Evolutionary conservation across 2,113 vertebrate genomes (phyloP).

Genomic region (Chrysemys picta): DNA sequence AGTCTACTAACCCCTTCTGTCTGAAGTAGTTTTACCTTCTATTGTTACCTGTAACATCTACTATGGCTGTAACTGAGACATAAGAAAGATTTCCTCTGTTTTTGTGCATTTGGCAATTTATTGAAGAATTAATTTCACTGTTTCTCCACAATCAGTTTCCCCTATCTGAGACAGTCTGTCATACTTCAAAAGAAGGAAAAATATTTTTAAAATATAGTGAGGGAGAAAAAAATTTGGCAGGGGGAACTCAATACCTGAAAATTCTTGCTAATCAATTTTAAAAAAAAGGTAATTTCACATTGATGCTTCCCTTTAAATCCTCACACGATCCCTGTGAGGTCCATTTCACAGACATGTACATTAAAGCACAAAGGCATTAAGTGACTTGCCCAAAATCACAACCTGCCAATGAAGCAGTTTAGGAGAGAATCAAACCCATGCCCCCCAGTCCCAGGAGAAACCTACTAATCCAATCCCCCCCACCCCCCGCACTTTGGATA

Average conservation of each 20-base stretch:
- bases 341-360: neutral
- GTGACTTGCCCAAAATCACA: neutral
- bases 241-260: neutral
- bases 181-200: neutral
- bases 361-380: neutral
- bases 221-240: neutral
- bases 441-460: neutral
- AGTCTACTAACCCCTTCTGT: neutral
- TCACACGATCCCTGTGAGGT: neutral
- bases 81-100: fast-evolving
- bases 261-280: neutral
- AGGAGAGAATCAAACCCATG: neutral
- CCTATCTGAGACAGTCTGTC: neutral
- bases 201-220: neutral
- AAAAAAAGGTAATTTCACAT: neutral
- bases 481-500: neutral
- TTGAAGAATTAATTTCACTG: neutral
- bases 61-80: fast-evolving
- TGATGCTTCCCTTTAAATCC: neutral
- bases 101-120: neutral
- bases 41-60: neutral
- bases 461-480: neutral
- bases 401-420: neutral
- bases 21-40: neutral
- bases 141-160: neutral